Conservation (phyloP, 2,888 invertebrate genomes). For the Tenthredo scrophulariae region DNA sequence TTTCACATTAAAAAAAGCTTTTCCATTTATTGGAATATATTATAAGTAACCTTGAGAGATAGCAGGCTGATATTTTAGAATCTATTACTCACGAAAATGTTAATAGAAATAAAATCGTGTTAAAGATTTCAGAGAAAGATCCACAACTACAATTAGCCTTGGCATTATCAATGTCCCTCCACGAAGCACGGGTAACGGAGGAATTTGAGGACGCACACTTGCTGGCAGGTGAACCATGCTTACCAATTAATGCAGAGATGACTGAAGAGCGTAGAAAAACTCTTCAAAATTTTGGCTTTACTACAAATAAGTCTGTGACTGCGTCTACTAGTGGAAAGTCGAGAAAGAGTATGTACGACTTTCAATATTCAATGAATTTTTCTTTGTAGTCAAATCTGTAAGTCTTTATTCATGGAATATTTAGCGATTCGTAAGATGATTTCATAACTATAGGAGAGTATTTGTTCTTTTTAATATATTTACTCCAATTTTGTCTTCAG, state of each 20-base stretch:
- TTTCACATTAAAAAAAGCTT: background rate
- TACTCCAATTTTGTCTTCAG: slow-evolving; percentile 58
- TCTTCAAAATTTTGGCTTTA: slow-evolving; percentile 74
- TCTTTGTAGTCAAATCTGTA: background rate
- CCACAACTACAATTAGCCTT: slow-evolving; percentile 76
- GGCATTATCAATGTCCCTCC: slow-evolving; percentile 77
- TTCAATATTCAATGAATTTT: background rate
- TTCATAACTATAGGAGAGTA: background rate
- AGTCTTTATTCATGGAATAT: background rate
- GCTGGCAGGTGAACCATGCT: slow-evolving; percentile 64
- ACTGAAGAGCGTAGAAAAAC: slow-evolving; percentile 64
- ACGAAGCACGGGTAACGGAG: slow-evolving; percentile 73
- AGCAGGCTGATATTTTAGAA: background rate
- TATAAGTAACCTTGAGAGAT: background rate
- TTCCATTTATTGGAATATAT: background rate
- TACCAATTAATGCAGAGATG: slow-evolving; percentile 55
- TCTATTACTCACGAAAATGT: slow-evolving; percentile 11
- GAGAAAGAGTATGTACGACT: slow-evolving; percentile 64
- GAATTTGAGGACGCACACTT: slow-evolving; percentile 70
- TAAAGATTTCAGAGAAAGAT: slow-evolving; percentile 68
- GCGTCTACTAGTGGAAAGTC: slow-evolving; percentile 54
- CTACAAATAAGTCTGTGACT: slow-evolving; percentile 64
- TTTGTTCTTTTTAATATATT: background rate
- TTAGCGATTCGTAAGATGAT: background rate
- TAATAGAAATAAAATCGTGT: slow-evolving; percentile 12